A percentile compares a stretch with the other conserved stretches of the same genome.
Evolutionary conservation across 2,888 invertebrate genomes (phyloP).

Genomic region (Troglohyphantes excavatus): DNA sequence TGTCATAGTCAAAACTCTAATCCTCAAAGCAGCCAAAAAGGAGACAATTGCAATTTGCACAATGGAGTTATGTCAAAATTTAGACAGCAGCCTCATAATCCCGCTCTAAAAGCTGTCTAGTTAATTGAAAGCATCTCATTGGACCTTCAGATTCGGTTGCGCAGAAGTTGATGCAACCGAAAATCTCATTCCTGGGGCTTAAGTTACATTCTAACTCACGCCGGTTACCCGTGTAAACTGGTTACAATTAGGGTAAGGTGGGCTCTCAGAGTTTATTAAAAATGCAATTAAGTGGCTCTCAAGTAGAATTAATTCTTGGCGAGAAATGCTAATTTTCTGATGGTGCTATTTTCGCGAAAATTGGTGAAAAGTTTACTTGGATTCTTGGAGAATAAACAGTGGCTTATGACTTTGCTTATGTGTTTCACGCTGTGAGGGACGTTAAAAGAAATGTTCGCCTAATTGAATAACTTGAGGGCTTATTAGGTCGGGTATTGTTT

Average conservation of each 20-base stretch:
- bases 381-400: background rate
- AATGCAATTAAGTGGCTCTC: constrained; percentile 19
- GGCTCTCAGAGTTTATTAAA: background rate
- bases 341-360: background rate
- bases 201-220: too few species aligned
- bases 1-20: too few species aligned
- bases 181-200: background rate
- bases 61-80: too few species aligned
- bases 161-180: background rate
- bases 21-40: too few species aligned
- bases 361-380: background rate
- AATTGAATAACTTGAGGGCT: too few species aligned
- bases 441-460: too few species aligned
- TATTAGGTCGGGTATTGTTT: too few species aligned
- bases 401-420: background rate
- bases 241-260: background rate
- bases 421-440: too few species aligned
- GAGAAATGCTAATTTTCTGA: constrained; percentile 10
- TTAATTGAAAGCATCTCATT: background rate
- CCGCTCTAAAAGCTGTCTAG: background rate
- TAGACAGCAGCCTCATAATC: too few species aligned
- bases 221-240: background rate
- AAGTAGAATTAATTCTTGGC: constrained; percentile 13
- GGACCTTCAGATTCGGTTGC: background rate
- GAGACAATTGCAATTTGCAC: too few species aligned